Percentiles rank a stretch among this genome's conserved stretches.
Evolutionary conservation across 1,140 invertebrate species (phyloP).

Genomic region (Drosophila orena): DNA sequence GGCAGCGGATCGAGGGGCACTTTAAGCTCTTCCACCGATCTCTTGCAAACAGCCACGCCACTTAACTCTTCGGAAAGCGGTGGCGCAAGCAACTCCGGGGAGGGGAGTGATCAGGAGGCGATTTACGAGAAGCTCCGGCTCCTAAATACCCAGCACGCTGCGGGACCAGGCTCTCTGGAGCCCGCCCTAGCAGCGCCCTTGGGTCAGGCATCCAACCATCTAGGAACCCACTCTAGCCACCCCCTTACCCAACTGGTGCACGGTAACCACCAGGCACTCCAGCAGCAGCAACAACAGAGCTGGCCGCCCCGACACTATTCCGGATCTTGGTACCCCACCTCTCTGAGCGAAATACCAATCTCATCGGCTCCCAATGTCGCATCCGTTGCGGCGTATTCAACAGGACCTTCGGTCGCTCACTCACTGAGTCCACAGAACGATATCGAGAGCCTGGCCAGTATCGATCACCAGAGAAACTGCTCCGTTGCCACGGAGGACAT

Average conservation of each 20-base stretch:
- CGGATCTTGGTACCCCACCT: conserved; percentile 75
- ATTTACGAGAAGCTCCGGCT: conserved; percentile 95
- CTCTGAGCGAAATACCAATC: conserved; percentile 45
- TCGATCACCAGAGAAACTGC: conserved; percentile 40
- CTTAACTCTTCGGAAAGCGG: conserved; percentile 77
- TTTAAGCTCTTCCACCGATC: conserved; percentile 18
- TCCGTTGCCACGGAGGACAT: conserved; percentile 58
- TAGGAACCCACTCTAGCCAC: conserved; percentile 37
- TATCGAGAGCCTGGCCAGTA: conserved; percentile 30
- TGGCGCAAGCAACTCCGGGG: conserved; percentile 82
- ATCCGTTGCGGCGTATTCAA: conserved; percentile 22
- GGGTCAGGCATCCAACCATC: conserved; percentile 45
- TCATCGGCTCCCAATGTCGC: conserved; percentile 27
- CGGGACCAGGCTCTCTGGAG: conserved; percentile 35
- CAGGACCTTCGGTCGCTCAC: conserved; percentile 32
- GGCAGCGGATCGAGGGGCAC: background rate
- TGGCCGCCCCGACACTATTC: conserved; percentile 74
- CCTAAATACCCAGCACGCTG: conserved; percentile 89
- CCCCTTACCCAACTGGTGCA: conserved; percentile 37
- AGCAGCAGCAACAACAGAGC: conserved; percentile 45
- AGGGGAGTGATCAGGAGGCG: conserved; percentile 87
- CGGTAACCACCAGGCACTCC: conserved; percentile 34
- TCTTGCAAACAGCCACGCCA: conserved; percentile 72
- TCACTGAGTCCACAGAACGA: conserved; percentile 58
- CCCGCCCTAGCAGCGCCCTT: background rate